phyloP scores from a whole-genome alignment of 1,140 invertebrate genomes.

The Caenorhabditis inopinata region DNA sequence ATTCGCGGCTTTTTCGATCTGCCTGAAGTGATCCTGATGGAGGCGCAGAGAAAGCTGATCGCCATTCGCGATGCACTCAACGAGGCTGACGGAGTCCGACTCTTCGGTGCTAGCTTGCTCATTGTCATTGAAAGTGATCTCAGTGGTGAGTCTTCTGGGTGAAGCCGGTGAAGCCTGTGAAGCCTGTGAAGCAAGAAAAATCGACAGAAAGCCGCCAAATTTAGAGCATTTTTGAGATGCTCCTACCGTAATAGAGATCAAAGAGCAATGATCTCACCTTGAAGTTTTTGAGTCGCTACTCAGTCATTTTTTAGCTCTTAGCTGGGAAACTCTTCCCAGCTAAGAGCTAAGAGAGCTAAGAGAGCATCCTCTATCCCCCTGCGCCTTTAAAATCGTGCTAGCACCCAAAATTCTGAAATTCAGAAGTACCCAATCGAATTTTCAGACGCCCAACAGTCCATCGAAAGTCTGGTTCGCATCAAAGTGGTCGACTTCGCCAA shows the following conservation, averaged over 20 bases:
- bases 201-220: neutral
- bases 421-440: too few relatives aligned
- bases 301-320: neutral
- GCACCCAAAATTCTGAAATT: too few relatives aligned
- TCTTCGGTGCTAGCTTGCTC: neutral
- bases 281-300: neutral
- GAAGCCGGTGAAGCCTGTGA: neutral
- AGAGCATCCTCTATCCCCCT: too few relatives aligned
- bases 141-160: neutral
- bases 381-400: neutral
- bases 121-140: neutral
- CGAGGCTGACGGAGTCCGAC: neutral
- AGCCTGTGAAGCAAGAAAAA: neutral
- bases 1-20: neutral
- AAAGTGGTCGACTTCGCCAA: slow-evolving; percentile 20
- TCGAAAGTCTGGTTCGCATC: neutral
- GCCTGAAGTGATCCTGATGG: neutral
- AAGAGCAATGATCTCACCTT: too few relatives aligned
- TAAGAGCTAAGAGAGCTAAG: too few relatives aligned
- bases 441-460: neutral
- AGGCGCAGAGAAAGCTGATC: neutral
- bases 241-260: too few relatives aligned
- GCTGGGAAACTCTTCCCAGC: too few relatives aligned
- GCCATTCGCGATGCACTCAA: neutral
- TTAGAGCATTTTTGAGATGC: too few relatives aligned